Percentiles rank a stretch among this genome's conserved stretches.
Conservation (phyloP, 2,888 invertebrate genomes). For the Junonia oenone region DNA sequence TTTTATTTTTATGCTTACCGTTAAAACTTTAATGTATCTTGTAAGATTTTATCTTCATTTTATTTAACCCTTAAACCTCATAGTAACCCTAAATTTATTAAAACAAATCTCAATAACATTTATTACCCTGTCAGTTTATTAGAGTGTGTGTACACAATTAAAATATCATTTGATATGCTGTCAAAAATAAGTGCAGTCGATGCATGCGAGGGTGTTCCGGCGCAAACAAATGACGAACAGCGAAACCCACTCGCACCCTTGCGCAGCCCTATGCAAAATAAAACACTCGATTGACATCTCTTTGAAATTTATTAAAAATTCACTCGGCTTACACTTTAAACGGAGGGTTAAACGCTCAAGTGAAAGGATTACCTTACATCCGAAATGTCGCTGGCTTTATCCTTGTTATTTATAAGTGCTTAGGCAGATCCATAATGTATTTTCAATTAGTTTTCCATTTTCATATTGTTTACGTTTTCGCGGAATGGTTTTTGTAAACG, state of each 20-base stretch:
- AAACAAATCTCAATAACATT: conserved; percentile 23
- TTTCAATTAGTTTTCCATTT: conserved; percentile 3
- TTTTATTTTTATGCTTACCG: too few species aligned
- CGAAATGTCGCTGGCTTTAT: conserved; percentile 35
- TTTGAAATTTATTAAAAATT: conserved; percentile 79
- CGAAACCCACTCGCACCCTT: conserved; percentile 75
- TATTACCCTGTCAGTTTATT: conserved; percentile 25
- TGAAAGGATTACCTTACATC: conserved; percentile 63
- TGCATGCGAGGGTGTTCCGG: conserved; percentile 44
- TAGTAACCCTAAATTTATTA: conserved; percentile 5
- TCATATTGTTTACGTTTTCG: neutral
- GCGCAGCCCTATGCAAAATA: conserved; percentile 76
- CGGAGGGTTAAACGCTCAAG: conserved; percentile 71
- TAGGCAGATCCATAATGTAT: conserved; percentile 24
- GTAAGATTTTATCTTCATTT: too few species aligned
- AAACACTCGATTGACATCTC: conserved; percentile 78
- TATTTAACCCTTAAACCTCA: neutral
- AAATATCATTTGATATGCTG: conserved; percentile 69
- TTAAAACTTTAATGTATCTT: too few species aligned
- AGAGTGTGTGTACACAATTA: conserved; percentile 43
- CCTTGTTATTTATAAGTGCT: conserved; percentile 38
- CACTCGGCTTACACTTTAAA: conserved; percentile 69
- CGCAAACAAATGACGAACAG: conserved; percentile 76
- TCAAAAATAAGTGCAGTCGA: conserved; percentile 63
- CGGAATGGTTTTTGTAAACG: too few species aligned